Conservation (phyloP, 2,797 vertebrate genomes). For the Caiman crocodilus region DNA sequence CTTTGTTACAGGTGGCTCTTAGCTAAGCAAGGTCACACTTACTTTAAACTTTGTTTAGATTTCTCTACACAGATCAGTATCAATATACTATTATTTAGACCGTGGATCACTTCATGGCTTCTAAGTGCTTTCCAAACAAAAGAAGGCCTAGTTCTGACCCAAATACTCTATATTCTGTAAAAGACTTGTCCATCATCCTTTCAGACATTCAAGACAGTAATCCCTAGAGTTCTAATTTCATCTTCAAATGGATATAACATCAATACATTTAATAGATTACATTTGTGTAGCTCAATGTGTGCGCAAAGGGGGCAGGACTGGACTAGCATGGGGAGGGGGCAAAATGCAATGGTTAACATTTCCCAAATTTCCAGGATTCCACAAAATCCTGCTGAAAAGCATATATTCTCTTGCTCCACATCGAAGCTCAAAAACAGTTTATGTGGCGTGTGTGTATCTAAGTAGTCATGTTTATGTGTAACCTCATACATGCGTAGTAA, state of each 20-base stretch:
- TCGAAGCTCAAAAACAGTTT: neutral
- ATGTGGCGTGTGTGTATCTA: no score
- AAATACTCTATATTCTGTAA: neutral
- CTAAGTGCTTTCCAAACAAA: neutral
- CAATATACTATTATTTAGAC: neutral
- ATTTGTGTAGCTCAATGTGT: neutral
- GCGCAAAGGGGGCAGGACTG: no score
- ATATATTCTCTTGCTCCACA: neutral
- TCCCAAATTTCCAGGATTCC: neutral
- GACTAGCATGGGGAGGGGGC: no score
- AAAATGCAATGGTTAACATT: fast-evolving
- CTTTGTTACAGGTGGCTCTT: neutral
- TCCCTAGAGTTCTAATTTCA: neutral
- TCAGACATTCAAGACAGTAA: neutral
- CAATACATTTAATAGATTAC: neutral
- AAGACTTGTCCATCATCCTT: neutral
- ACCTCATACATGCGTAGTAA: no score
- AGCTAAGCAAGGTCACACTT: neutral
- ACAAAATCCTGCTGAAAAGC: neutral
- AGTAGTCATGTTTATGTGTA: no score
- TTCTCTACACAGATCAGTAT: fast-evolving
- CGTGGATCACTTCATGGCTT: neutral
- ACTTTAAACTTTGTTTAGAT: neutral
- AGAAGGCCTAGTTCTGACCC: neutral
- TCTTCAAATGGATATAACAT: neutral